Base-by-base conservation (phyloP, 2,113 vertebrate genomes). In the Planiliza haematocheilus region DNA sequence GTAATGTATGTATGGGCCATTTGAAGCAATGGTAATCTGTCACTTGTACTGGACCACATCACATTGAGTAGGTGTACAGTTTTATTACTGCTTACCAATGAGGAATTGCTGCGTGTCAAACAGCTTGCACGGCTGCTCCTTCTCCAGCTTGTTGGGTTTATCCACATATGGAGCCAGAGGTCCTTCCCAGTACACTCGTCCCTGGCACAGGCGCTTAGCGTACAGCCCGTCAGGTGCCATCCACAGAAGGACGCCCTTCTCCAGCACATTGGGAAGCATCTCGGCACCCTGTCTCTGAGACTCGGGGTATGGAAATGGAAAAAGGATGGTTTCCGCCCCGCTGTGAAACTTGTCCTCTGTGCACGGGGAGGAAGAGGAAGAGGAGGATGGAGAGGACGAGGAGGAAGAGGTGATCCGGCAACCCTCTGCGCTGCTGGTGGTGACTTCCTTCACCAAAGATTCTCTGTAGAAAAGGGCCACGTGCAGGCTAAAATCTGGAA, bases 31-130 rank as follows among this genome's bases (percentile, higher is more conserved):
- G 24, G 24, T 30, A 30, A 30, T 30, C 2, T 30, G 24, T 30
- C 3, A 30, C 24, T 5, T 30, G 2, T 13, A 11, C 24, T 30
- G 24, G 24, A 30, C 24, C 24, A 30, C 5, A 30, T 30, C 24
- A 30, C n/a, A n/a, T n/a, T n/a, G 24, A 30, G 5, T 5, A 30
- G 24, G 5, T 3, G 24, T 5, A 30, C 24, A 30, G 24, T 30
- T 30, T 30, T 21, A 43, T 24, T 1, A 38, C 4, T 37, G 37
- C 89, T 91, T 91, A 99, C 98, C 98, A 91, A 95, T 91, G 24
- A 98, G 88, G 73, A 99, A 99, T 62, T 98, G 96, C 91, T 98
- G 96, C 0, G 96, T 98, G 78, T 99, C 97, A 55, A 99, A 97
- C 42, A 99, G 93, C 75, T 98, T 99, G 93, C 96, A 97, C 0